Evolutionary conservation across 1,140 invertebrate species (phyloP).

Genomic region (Polyergus mexicanus): DNA sequence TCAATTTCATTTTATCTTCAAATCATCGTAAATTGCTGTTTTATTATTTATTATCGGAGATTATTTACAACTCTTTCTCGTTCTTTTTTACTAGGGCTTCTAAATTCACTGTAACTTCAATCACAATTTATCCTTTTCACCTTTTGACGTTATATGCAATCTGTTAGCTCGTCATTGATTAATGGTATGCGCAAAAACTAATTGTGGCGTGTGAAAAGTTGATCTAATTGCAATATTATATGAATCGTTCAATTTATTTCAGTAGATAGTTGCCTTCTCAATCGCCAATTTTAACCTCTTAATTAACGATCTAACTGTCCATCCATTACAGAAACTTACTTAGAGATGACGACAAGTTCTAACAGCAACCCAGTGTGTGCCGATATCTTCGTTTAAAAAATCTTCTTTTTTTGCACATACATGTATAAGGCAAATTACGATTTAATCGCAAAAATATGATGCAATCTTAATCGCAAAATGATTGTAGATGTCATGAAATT

Average conservation of each 20-base stretch:
- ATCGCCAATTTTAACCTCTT: conserved; percentile 51
- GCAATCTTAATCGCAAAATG: conserved; percentile 30
- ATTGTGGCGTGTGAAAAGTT: conserved; percentile 36
- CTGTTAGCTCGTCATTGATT: conserved; percentile 37
- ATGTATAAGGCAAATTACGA: conserved; percentile 28
- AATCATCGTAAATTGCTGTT: not conserved
- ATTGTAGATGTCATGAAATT: not conserved
- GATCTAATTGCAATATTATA: conserved; percentile 41
- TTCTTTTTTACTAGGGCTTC: not conserved
- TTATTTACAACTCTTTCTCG: not conserved
- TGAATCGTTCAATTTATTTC: conserved; percentile 13
- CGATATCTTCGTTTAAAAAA: conserved; percentile 31
- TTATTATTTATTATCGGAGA: not conserved
- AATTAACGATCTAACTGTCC: conserved; percentile 64
- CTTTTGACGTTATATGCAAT: not conserved
- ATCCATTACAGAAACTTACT: conserved; percentile 65
- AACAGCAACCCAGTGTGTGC: conserved; percentile 72
- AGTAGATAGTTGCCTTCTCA: conserved; percentile 10
- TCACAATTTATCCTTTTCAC: not conserved
- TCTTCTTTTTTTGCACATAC: not conserved
- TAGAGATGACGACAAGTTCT: conserved; percentile 54
- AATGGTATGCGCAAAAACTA: conserved; percentile 10
- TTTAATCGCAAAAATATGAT: conserved; percentile 32
- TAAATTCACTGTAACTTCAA: conserved; percentile 49
- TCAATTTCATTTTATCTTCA: not conserved